phyloP scores from a whole-genome alignment of 1,140 invertebrate species.

The Dinothrombium tinctorium region DNA sequence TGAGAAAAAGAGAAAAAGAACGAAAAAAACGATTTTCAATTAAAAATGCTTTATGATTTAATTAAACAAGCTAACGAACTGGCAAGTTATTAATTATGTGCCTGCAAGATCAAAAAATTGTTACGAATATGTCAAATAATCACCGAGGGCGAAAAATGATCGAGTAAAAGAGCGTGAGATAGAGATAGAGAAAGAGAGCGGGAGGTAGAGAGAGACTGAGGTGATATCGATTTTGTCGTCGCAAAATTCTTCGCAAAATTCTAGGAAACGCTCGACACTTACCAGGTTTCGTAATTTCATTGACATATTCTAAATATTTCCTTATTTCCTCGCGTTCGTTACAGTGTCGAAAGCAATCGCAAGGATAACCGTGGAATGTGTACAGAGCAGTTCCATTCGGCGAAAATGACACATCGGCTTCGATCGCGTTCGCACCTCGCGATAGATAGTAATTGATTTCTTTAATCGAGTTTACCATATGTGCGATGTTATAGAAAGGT shows the following conservation, averaged over 20 bases:
- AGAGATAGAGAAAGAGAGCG: too few relatives aligned
- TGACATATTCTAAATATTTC: constrained; percentile 12
- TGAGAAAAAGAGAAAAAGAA: neutral
- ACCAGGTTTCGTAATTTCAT: constrained; percentile 10
- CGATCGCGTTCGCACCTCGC: constrained; percentile 16
- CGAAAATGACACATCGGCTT: constrained; percentile 16
- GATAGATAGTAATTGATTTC: constrained; percentile 15
- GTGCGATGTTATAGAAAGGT: constrained; percentile 17
- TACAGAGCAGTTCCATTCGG: constrained; percentile 12
- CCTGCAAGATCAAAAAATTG: neutral
- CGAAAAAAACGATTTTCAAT: neutral
- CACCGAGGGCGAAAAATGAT: neutral
- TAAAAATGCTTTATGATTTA: too few relatives aligned
- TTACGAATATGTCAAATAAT: neutral
- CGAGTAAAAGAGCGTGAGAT: too few relatives aligned
- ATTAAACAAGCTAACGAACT: neutral
- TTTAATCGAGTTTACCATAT: constrained; percentile 17
- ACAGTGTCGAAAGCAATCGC: constrained; percentile 15
- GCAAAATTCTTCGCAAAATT: too few relatives aligned
- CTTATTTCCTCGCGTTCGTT: constrained; percentile 11
- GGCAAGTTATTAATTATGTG: neutral
- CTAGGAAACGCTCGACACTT: constrained; percentile 1
- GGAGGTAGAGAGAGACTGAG: too few relatives aligned
- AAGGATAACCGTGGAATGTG: constrained; percentile 16
- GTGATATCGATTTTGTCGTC: too few relatives aligned